phyloP scores from a whole-genome alignment of 2,888 invertebrate genomes.

The Folsomia candida region DNA sequence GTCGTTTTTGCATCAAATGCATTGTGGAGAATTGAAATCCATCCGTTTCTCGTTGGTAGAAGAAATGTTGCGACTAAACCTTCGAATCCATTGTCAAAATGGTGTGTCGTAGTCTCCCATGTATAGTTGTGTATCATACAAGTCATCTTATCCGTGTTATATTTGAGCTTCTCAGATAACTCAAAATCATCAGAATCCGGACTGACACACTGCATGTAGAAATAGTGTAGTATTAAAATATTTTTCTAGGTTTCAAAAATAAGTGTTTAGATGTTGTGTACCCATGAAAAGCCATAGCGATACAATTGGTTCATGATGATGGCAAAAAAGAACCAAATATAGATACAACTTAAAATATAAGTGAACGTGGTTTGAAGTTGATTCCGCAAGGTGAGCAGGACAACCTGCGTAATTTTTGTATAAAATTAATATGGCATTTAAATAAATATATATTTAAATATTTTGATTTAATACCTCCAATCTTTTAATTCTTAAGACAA shows the following conservation, averaged over 20 bases:
- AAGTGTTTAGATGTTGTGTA: conserved; percentile 2
- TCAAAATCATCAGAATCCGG: too few species aligned
- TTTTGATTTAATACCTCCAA: conserved; percentile 13
- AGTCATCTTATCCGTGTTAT: neutral
- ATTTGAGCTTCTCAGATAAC: neutral
- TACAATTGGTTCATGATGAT: conserved; percentile 19
- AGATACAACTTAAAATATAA: conserved; percentile 16
- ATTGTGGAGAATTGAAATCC: neutral
- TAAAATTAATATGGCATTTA: neutral
- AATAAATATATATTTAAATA: neutral
- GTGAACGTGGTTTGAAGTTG: conserved; percentile 24
- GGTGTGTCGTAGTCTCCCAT: neutral
- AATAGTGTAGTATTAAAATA: neutral
- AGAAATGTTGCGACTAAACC: neutral
- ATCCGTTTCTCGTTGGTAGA: neutral
- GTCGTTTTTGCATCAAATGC: neutral
- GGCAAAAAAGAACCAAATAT: conserved; percentile 31
- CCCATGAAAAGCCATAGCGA: conserved; percentile 13
- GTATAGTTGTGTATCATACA: neutral
- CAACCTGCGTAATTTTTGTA: conserved; percentile 5
- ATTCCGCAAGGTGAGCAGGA: conserved; percentile 16
- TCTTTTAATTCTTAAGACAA: conserved; percentile 23
- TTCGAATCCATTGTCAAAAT: neutral
- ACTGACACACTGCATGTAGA: too few species aligned
- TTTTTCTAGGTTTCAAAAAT: neutral